Percentiles rank a stretch among this genome's conserved stretches.
Evolutionary conservation across 2,888 invertebrate genomes (phyloP).

Genomic region (Mycalesis mineus): DNA sequence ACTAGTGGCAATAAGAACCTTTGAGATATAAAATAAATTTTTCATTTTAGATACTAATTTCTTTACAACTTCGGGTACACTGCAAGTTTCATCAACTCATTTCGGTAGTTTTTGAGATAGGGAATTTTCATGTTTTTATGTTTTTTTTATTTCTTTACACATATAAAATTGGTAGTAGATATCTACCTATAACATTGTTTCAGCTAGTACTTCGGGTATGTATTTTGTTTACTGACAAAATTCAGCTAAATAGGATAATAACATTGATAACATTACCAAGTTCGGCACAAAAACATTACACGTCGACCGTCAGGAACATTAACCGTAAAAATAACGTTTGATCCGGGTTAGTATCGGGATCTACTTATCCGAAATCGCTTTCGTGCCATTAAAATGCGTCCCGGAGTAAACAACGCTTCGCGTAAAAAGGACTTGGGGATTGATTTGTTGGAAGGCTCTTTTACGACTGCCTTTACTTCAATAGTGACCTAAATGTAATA

Average conservation of each 20-base stretch:
- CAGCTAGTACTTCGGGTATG: no score
- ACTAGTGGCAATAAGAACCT: no score
- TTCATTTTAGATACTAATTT: no score
- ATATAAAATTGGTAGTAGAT: no score
- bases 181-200: no score
- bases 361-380: constrained; percentile 2
- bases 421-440: background rate
- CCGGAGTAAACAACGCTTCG: background rate
- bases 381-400: background rate
- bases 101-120: no score
- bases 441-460: background rate
- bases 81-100: no score
- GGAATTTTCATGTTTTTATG: no score
- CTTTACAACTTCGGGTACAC: no score
- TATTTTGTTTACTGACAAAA: no score
- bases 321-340: background rate
- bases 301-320: background rate
- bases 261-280: background rate
- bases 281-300: background rate
- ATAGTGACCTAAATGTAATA: background rate
- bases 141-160: no score
- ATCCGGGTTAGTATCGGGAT: background rate
- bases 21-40: no score
- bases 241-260: background rate
- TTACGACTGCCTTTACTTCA: background rate